Base-by-base conservation (phyloP, 2,113 vertebrate genomes). In the Albula goreensis region DNA sequence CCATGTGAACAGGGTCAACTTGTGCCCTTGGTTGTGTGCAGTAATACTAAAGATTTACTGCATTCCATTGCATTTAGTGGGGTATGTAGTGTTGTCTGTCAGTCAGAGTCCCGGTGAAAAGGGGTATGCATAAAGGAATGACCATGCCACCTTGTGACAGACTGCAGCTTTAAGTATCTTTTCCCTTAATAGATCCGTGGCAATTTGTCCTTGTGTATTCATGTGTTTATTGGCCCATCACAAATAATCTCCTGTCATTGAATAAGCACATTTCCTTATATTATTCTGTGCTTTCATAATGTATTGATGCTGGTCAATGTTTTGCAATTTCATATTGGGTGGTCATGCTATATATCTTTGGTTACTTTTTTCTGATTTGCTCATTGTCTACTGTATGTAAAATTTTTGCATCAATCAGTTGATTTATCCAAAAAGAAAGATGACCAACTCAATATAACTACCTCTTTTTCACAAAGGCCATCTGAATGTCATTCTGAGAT, bases 391-490 rank as follows among this genome's bases (percentile, higher is more conserved):
- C 31, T 41, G 31, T 41, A n/a, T 31, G 22, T 74, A 17, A 31
- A 19, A 10, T 74, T 74, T 10, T 10, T n/a, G 31, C 70, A 31
- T 74, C 31, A 74, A 22, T 6, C 77, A 48, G 25, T 50, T 50
- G 50, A 49, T 48, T 2, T 79, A 17, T 79, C 17, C 48, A 79
- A 50, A 79, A 79, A 79, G 41, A 83, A 70, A 50, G 48, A 83
- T 50, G 82, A 56, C 48, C 78, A 50, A 49, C 49, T 31, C 11
- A n/a, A 41, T 50, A 83, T 56, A 50, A 31, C 60, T 70, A 22
- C 17, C 41, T 41, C 41, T 8, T 12, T 49, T 83, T 13, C 17
- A 83, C 82, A 66, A 83, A 70, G 82, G 63, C 57, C 82, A 52
- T 82, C 22, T n/a, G 19, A 52, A 53, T 56, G 51, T 56, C 50